Conservation (phyloP, 2,797 vertebrate species). For the Lepilemur ruficaudatus region DNA sequence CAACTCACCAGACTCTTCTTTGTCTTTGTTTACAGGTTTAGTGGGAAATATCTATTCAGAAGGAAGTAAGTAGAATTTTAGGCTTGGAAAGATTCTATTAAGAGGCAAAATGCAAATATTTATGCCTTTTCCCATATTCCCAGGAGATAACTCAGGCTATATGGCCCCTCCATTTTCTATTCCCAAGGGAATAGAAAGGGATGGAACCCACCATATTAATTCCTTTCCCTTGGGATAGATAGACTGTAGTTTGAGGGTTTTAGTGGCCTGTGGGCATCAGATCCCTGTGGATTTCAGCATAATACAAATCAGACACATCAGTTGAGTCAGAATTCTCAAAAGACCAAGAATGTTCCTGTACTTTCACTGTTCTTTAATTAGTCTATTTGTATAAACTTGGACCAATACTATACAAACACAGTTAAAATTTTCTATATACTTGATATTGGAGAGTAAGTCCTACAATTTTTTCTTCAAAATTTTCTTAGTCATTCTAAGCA, state of each 20-base stretch:
- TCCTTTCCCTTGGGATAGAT: neutral
- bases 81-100: neutral
- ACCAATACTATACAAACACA: neutral
- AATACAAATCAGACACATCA: neutral
- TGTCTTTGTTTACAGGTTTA: neutral
- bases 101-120: neutral
- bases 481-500: neutral
- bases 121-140: neutral
- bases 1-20: constrained; percentile 35
- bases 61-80: neutral
- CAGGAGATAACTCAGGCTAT: neutral
- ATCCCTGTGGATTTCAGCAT: neutral
- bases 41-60: neutral
- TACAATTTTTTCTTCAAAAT: neutral
- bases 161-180: neutral
- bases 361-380: neutral
- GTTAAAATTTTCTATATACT: neutral
- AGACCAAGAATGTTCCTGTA: neutral
- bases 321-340: neutral
- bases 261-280: neutral
- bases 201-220: neutral
- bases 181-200: neutral
- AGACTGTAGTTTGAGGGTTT: neutral
- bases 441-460: neutral
- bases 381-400: neutral